Conservation (phyloP, 1,140 invertebrate genomes). For the Cotesia glomerata region DNA sequence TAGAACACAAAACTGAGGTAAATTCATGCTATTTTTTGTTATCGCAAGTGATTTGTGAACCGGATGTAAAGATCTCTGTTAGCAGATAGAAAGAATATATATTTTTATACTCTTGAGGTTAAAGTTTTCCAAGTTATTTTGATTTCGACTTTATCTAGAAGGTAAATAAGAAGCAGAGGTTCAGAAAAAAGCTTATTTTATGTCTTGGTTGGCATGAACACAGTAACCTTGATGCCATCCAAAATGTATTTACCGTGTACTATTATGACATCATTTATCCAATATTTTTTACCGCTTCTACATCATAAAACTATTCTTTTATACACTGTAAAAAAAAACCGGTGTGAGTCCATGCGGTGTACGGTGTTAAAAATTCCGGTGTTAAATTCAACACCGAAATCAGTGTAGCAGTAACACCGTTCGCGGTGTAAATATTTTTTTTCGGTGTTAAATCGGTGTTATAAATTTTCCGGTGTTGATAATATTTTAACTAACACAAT, state of each 20-base stretch:
- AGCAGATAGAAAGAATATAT: constrained; percentile 48
- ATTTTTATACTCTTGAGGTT: constrained; percentile 54
- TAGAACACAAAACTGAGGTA: too few relatives aligned
- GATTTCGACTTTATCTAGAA: constrained; percentile 40
- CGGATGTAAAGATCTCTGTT: constrained; percentile 40
- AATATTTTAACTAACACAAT: too few relatives aligned
- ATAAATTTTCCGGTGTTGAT: too few relatives aligned
- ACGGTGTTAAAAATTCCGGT: too few relatives aligned
- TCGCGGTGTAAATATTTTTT: too few relatives aligned
- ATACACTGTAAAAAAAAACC: too few relatives aligned
- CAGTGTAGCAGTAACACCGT: too few relatives aligned
- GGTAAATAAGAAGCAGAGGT: neutral
- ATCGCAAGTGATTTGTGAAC: constrained; percentile 2
- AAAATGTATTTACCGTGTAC: constrained; percentile 5
- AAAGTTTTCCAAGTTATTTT: constrained; percentile 58
- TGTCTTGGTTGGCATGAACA: neutral
- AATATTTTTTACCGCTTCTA: constrained; percentile 19
- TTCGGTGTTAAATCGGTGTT: too few relatives aligned
- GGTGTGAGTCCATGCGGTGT: too few relatives aligned
- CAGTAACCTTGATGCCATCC: too few relatives aligned
- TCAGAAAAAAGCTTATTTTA: neutral
- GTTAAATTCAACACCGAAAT: too few relatives aligned
- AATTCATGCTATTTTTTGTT: neutral
- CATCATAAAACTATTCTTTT: too few relatives aligned
- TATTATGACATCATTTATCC: constrained; percentile 32